Evolutionary conservation across 2,888 invertebrate species (phyloP), one percentile per base, ranked within the genome.

Genomic region (Amphipoea oculea): DNA sequence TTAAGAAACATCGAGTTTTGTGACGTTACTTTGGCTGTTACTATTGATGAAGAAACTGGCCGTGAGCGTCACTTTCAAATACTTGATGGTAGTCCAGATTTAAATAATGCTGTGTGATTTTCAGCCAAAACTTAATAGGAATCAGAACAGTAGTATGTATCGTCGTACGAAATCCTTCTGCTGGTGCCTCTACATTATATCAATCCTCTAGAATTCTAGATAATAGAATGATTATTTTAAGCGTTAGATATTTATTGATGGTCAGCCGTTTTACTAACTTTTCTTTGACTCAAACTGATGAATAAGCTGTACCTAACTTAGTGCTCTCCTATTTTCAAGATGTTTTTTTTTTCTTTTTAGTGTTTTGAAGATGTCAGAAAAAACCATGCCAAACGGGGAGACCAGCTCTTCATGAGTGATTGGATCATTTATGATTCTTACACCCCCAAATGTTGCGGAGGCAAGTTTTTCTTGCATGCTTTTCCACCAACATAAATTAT

Each of bases 371-470:
- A 54, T 7, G 54, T 54, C 20, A 6, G 51, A 20, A 6, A 17
- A 6, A 20, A 14, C 51, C 51, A 51, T 51, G 51, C 17, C 51
- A 29, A 6, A 20, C 51, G 20, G 51, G 17, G 51, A 51, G 51
- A 20, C 4, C 17, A n/a, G 17, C 9, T 67, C 7, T 67, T n/a
- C n/a, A n/a, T 67, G 3, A 57, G 23, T 57, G 11, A 57, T 57
- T 23, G 57, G 23, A 4, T 57, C 23, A n/a, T 57, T 23, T 11
- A 57, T 11, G n/a, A n/a, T 60, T n/a, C 60, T 60, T 60, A 14
- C n/a, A 42, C 9, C 4, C 9, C 4, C 0, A 17, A n/a, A 45
- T n/a, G 9, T 45, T 2, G 1, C n/a, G 1, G 4, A 2, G 17
- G 4, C 42, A 17, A 9, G 2, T n/a, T 42, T 42, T 45, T 45